These are phyloP conservation scores for Lepidurus apus DNA, from an alignment of 1,140 invertebrate species.

Conservation along the genomic window DNA sequence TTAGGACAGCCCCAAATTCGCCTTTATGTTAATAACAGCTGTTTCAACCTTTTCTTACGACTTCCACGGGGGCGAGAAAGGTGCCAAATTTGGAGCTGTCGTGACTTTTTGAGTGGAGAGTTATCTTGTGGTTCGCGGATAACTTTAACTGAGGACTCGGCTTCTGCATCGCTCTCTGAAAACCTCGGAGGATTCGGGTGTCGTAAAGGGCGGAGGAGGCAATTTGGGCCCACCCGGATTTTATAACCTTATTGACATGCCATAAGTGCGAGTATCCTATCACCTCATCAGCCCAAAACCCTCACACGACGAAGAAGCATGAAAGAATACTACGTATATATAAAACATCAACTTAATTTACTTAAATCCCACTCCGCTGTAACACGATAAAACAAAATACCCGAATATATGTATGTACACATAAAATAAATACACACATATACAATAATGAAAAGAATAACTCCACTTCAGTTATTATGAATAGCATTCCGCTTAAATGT, in stretches of 20 bases:
- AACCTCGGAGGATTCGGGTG: not conserved
- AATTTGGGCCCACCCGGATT: slow-evolving; percentile 2
- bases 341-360: too few species aligned
- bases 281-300: not conserved
- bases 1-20: too few species aligned
- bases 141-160: not conserved
- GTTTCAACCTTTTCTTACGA: not conserved
- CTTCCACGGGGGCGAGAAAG: not conserved
- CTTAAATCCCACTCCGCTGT: too few species aligned
- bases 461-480: too few species aligned
- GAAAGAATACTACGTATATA: too few species aligned
- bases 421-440: too few species aligned
- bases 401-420: too few species aligned
- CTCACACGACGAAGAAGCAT: too few species aligned
- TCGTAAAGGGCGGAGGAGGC: not conserved
- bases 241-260: slow-evolving; percentile 16
- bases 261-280: slow-evolving; percentile 1
- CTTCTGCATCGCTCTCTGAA: not conserved
- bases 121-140: not conserved
- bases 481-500: too few species aligned
- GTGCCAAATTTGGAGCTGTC: not conserved
- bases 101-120: not conserved
- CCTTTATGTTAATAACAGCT: too few species aligned
- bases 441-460: too few species aligned
- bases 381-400: too few species aligned